phyloP scores from a whole-genome alignment of 1,140 invertebrate species.

The Gryon sp. region DNA sequence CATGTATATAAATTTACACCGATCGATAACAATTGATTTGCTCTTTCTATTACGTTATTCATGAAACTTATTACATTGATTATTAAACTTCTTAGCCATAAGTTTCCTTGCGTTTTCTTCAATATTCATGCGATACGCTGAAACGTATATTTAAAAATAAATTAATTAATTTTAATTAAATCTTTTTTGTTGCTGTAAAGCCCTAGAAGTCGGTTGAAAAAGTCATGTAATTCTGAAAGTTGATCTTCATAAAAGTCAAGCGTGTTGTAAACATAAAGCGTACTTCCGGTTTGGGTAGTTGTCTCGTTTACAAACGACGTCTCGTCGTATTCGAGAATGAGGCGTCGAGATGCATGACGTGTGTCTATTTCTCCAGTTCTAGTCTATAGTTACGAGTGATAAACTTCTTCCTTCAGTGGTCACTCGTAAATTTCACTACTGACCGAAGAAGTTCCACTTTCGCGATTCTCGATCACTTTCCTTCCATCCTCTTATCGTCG shows the following conservation, averaged over 20 bases:
- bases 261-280: slow-evolving; percentile 23
- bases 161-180: no score
- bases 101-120: no score
- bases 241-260: background rate
- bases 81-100: no score
- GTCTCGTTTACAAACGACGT: slow-evolving; percentile 32
- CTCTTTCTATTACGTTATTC: no score
- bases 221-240: background rate
- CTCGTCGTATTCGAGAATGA: slow-evolving; percentile 45
- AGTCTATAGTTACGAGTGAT: slow-evolving; percentile 58
- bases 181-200: no score
- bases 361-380: slow-evolving; percentile 47
- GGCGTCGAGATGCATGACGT: slow-evolving; percentile 41
- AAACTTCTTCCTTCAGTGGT: slow-evolving; percentile 54
- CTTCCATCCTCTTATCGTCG: slow-evolving; percentile 43
- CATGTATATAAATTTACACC: no score
- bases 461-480: slow-evolving; percentile 61
- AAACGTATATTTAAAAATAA: no score
- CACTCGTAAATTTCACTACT: slow-evolving; percentile 60
- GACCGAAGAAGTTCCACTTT: slow-evolving; percentile 60
- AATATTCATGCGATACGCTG: no score
- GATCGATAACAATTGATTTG: no score
- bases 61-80: no score
- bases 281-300: slow-evolving; percentile 35
- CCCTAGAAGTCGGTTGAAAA: no score